A percentile compares a stretch with the other conserved stretches of the same genome.
Evolutionary conservation across 2,888 invertebrate species (phyloP).

Genomic region (Drosophila formosana): DNA sequence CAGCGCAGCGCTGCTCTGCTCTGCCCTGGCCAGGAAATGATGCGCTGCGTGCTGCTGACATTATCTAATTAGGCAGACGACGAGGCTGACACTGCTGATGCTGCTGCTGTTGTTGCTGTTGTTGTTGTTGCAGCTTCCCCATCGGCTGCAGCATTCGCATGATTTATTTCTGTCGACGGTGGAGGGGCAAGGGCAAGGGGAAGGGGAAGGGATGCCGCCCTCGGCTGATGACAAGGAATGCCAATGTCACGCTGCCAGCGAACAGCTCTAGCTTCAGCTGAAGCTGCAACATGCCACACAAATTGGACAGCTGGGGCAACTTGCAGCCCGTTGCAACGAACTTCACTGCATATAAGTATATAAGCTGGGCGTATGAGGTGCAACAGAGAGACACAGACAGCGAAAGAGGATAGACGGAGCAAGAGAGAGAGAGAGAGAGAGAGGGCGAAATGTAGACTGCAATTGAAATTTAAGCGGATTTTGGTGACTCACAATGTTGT

Average conservation of each 20-base stretch:
- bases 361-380: constrained; percentile 4
- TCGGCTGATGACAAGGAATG: constrained; percentile 56
- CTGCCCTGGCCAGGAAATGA: constrained; percentile 45
- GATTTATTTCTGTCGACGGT: constrained; percentile 55
- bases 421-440: neutral
- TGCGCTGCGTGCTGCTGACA: constrained; percentile 72
- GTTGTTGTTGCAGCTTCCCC: constrained; percentile 5
- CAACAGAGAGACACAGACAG: neutral
- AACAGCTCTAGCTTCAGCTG: constrained; percentile 15
- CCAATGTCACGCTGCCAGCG: constrained; percentile 60
- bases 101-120: neutral
- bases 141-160: constrained; percentile 43
- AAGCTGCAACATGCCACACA: constrained; percentile 29
- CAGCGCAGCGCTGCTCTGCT: neutral
- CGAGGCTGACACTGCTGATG: neutral
- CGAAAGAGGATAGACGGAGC: neutral
- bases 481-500: constrained; percentile 47
- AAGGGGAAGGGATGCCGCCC: neutral
- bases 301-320: constrained; percentile 35
- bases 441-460: constrained; percentile 46
- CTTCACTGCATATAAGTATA: constrained; percentile 4
- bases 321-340: constrained; percentile 19
- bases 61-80: constrained; percentile 79
- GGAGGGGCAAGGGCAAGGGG: neutral
- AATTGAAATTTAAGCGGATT: constrained; percentile 61